Evolutionary conservation across 2,797 vertebrate species (phyloP).

Genomic region (Carcharodon carcharias): DNA sequence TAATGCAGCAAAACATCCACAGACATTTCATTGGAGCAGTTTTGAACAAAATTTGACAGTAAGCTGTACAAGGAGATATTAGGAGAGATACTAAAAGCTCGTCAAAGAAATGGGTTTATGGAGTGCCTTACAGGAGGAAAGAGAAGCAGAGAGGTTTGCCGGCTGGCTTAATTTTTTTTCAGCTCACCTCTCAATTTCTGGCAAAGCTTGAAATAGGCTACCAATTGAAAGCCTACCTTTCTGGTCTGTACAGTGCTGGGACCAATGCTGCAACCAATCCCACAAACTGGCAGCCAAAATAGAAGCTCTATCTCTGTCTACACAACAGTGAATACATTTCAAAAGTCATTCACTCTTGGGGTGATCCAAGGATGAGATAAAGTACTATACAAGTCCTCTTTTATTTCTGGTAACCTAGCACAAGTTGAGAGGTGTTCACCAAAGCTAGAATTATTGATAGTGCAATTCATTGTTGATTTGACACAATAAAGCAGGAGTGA

Average conservation of each 20-base stretch:
- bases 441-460: neutral
- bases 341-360: neutral
- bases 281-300: neutral
- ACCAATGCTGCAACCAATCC: neutral
- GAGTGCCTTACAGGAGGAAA: neutral
- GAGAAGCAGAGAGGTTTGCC: neutral
- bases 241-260: neutral
- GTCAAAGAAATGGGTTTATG: neutral
- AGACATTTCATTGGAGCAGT: neutral
- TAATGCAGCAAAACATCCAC: neutral
- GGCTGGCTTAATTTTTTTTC: neutral
- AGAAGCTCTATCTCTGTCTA: neutral
- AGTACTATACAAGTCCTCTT: too few species aligned
- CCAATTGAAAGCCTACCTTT: neutral
- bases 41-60: neutral
- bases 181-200: neutral
- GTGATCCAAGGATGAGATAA: neutral
- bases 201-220: neutral
- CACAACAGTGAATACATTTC: neutral
- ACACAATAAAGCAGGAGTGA: neutral
- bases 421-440: neutral
- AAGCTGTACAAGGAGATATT: neutral
- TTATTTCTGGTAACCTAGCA: neutral
- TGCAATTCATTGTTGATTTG: neutral
- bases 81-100: neutral